phyloP scores from a whole-genome alignment of 2,113 vertebrate species.

The Ivindomyrus marchei region DNA sequence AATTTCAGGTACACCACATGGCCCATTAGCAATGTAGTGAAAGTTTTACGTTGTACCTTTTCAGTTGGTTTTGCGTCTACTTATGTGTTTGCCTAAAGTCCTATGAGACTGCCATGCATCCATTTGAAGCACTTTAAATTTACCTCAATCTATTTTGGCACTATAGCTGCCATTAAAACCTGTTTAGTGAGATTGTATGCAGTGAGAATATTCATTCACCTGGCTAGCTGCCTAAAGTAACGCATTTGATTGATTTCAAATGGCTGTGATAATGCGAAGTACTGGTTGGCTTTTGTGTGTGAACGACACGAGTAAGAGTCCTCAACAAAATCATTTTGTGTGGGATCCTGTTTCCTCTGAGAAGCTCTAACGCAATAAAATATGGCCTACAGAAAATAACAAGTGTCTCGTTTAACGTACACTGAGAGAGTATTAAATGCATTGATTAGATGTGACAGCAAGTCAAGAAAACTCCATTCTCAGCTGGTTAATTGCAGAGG shows the following conservation, averaged over 20 bases:
- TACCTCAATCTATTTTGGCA: background rate
- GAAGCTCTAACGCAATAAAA: background rate
- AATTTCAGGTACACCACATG: conserved; percentile 81
- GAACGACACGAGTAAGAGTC: conserved; percentile 15
- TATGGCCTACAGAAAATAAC: background rate
- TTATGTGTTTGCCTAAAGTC: background rate
- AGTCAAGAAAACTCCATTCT: background rate
- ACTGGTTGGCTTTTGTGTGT: conserved; percentile 22
- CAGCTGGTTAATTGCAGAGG: background rate
- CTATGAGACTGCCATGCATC: background rate
- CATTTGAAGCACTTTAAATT: background rate
- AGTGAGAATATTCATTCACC: conserved; percentile 30
- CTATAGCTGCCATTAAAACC: background rate
- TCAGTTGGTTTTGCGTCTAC: background rate
- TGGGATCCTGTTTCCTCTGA: background rate
- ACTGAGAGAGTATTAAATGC: background rate
- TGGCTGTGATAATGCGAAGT: conserved; percentile 14
- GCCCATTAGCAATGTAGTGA: background rate
- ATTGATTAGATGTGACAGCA: background rate
- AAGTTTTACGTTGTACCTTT: background rate
- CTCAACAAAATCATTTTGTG: background rate
- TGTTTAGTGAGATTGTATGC: conserved; percentile 1
- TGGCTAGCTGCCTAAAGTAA: conserved; percentile 34
- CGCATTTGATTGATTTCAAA: conserved; percentile 25
- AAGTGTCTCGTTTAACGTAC: background rate